These are phyloP conservation scores for Pseudotriccus pelzelni DNA, from an alignment of 2,797 vertebrate genomes.

Conservation along the genomic window DNA sequence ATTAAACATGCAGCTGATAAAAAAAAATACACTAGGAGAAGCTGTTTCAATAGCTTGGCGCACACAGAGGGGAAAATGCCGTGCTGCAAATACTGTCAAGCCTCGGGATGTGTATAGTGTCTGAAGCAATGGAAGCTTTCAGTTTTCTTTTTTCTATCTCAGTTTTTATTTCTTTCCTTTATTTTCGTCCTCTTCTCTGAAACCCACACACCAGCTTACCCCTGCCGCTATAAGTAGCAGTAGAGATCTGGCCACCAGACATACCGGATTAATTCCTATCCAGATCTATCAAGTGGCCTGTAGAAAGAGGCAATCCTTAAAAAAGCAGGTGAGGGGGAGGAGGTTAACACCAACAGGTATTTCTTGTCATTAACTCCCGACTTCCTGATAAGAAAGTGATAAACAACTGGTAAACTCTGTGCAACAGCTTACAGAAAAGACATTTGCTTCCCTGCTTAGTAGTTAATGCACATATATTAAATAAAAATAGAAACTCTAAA, in stretches of 20 bases:
- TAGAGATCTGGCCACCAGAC: neutral
- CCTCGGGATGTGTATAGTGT: neutral
- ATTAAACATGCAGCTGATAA: constrained; percentile 33
- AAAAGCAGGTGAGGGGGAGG: constrained; percentile 20
- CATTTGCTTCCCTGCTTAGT: constrained; percentile 17
- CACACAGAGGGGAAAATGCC: neutral
- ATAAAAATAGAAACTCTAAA: constrained; percentile 38
- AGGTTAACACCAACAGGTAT: constrained; percentile 67
- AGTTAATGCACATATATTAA: constrained; percentile 18
- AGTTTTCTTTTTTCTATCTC: neutral
- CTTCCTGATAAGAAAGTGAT: constrained; percentile 58
- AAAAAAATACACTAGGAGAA: neutral
- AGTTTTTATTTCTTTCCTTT: neutral
- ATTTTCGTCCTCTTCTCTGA: neutral
- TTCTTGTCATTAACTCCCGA: constrained; percentile 55
- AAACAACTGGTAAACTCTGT: constrained; percentile 48
- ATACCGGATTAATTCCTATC: neutral
- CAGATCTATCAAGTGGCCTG: constrained; percentile 10
- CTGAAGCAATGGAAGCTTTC: neutral
- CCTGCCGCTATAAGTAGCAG: neutral
- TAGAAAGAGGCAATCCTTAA: constrained; percentile 31
- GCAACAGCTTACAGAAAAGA: constrained; percentile 49
- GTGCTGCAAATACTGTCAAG: neutral
- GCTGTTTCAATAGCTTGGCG: neutral
- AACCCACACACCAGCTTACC: neutral